Conservation (phyloP, 2,888 invertebrate genomes). For the Odontothrips loti region DNA sequence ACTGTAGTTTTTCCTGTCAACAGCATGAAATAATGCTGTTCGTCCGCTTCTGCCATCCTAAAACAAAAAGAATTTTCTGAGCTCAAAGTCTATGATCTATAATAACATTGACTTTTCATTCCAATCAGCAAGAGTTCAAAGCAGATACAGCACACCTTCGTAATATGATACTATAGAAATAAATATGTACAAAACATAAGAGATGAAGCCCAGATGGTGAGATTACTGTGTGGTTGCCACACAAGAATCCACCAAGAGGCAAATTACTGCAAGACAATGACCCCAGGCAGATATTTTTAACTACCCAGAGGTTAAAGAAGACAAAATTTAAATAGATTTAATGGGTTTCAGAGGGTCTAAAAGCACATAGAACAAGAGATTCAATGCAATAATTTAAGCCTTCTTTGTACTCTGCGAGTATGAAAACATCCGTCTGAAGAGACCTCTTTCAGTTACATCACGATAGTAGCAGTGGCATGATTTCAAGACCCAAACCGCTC, state of each 20-base stretch:
- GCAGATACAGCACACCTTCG: neutral
- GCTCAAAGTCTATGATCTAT: neutral
- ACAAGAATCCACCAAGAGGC: neutral
- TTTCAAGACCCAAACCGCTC: neutral
- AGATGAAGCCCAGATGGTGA: neutral
- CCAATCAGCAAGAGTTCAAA: neutral
- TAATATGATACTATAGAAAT: neutral
- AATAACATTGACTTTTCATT: neutral
- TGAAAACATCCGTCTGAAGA: neutral
- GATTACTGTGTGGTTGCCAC: neutral
- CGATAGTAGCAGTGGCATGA: neutral
- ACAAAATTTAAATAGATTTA: neutral
- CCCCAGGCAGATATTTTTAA: neutral
- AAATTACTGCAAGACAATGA: neutral
- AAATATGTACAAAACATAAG: neutral
- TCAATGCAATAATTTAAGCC: neutral
- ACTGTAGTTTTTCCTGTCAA: neutral
- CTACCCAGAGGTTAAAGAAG: neutral
- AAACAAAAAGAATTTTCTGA: neutral
- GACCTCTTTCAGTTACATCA: neutral
- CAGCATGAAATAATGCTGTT: neutral
- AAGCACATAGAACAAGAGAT: neutral
- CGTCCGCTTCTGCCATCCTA: neutral
- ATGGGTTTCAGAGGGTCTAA: neutral
- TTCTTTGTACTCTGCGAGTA: neutral